Conservation (phyloP, 2,797 vertebrate species). For the Dicrostonyx torquatus region DNA sequence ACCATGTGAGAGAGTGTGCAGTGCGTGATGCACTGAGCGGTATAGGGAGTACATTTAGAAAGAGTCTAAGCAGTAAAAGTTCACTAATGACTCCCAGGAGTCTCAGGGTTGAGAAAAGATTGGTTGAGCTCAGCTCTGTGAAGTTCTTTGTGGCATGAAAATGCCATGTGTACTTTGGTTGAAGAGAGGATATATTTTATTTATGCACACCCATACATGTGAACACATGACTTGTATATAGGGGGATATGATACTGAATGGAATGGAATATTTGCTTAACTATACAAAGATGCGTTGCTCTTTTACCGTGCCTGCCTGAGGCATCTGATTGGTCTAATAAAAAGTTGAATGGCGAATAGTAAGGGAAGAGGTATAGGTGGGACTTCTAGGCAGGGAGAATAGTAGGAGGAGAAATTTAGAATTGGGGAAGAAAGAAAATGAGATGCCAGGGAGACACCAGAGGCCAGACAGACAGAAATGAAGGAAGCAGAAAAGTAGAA, state of each 20-base stretch:
- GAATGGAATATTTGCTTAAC: neutral
- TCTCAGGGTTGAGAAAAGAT: neutral
- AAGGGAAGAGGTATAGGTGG: neutral
- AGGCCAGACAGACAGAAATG: neutral
- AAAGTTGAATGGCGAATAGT: neutral
- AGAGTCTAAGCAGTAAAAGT: neutral
- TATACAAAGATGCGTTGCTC: neutral
- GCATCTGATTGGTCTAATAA: neutral
- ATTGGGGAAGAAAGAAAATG: neutral
- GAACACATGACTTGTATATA: neutral
- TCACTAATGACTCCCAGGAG: neutral
- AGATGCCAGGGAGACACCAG: neutral
- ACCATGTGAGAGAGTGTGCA: accelerated
- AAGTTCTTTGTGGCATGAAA: neutral
- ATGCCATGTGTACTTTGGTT: neutral
- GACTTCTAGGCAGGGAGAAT: neutral
- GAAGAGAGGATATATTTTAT: neutral
- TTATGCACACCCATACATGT: neutral
- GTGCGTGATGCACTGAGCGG: accelerated
- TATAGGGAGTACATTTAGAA: neutral
- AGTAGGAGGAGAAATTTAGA: neutral
- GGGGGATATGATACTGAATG: neutral
- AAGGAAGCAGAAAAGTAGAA: neutral
- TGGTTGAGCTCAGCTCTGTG: neutral
- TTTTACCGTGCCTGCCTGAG: neutral